These are phyloP conservation scores for Netelia melanura DNA, from an alignment of 2,888 invertebrate genomes.

Conservation along the genomic window DNA sequence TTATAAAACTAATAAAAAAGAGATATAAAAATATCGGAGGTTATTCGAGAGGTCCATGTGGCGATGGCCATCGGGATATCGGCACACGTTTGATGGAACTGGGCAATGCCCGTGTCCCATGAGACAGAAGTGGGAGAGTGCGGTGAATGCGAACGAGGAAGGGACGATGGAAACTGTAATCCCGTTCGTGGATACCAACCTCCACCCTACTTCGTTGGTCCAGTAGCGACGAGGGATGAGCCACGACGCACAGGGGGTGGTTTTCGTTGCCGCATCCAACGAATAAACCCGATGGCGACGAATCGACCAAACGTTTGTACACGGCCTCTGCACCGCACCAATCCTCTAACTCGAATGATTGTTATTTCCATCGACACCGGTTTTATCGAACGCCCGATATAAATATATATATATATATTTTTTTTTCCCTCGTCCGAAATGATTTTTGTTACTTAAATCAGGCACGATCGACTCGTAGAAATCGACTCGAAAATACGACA, in stretches of 20 bases:
- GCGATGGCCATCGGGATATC: slow-evolving; percentile 54
- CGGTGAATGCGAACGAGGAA: slow-evolving; percentile 27
- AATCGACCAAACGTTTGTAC: slow-evolving; percentile 76
- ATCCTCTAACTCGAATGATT: slow-evolving; percentile 76
- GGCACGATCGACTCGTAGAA: no score
- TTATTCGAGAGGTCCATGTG: slow-evolving; percentile 68
- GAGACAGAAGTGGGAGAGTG: slow-evolving; percentile 36
- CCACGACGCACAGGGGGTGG: slow-evolving; percentile 53
- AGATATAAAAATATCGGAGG: background rate
- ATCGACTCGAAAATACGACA: no score
- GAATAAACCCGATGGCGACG: slow-evolving; percentile 74
- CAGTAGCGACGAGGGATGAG: slow-evolving; percentile 49
- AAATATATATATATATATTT: background rate
- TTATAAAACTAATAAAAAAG: slow-evolving; percentile 28
- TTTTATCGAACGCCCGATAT: background rate
- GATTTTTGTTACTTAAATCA: background rate
- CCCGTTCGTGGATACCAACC: slow-evolving; percentile 63
- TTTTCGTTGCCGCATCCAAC: slow-evolving; percentile 78
- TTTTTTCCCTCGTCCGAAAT: background rate
- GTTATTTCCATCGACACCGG: slow-evolving; percentile 60
- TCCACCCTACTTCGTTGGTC: slow-evolving; percentile 26
- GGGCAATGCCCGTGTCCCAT: slow-evolving; percentile 68
- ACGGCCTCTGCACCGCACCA: slow-evolving; percentile 70
- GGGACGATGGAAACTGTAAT: slow-evolving; percentile 72
- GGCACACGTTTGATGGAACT: slow-evolving; percentile 78